Conservation (phyloP, 2,888 invertebrate species). For the Megalurothrips usitatus region DNA sequence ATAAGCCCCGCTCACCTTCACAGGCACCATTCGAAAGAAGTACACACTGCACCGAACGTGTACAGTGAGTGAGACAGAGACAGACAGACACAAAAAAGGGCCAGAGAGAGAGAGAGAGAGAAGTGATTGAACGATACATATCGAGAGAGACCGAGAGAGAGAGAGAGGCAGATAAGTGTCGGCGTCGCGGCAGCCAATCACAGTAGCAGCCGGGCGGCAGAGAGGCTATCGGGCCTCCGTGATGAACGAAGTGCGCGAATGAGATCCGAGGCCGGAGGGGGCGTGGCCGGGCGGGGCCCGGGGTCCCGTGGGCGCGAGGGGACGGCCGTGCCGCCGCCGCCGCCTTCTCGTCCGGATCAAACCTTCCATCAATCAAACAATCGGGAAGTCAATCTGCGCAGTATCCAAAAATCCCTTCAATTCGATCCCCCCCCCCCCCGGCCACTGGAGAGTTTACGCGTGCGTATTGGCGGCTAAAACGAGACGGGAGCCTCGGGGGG, state of each 20-base stretch:
- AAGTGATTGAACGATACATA: not conserved
- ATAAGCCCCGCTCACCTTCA: too few species aligned
- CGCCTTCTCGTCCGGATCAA: not conserved
- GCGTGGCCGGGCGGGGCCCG: too few species aligned
- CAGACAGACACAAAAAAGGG: not conserved
- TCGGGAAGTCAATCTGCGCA: slow-evolving; percentile 1
- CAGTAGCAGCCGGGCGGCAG: too few species aligned
- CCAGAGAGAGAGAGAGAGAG: not conserved
- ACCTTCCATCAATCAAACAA: not conserved
- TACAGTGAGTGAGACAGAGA: not conserved
- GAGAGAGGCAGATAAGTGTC: not conserved
- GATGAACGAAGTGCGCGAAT: not conserved
- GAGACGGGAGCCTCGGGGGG: too few species aligned
- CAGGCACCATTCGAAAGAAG: not conserved
- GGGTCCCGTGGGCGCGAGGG: too few species aligned
- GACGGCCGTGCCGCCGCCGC: not conserved
- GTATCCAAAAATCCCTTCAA: slow-evolving; percentile 6
- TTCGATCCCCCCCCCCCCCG: not conserved
- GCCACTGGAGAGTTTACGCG: not conserved
- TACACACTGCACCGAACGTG: not conserved
- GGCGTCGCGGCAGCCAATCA: too few species aligned
- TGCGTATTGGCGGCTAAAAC: not conserved
- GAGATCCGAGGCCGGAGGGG: not conserved
- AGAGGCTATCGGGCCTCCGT: too few species aligned
- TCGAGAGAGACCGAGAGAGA: not conserved